phyloP scores from a whole-genome alignment of 2,113 vertebrate genomes.

The Misgurnus mizolepis region DNA sequence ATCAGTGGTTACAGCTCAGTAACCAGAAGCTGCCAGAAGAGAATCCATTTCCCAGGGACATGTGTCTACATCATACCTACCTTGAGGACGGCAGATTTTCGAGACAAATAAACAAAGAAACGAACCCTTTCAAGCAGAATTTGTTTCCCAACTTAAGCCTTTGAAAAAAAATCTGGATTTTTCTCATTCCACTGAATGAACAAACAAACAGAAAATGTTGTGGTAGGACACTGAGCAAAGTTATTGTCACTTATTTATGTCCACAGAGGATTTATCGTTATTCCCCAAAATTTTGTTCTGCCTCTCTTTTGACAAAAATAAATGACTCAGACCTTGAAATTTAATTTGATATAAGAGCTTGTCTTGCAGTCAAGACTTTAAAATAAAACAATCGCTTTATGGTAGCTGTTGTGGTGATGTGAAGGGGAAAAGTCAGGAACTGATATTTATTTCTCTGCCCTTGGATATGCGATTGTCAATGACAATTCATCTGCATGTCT shows the following conservation, averaged over 20 bases:
- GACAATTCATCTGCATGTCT: conserved; percentile 70
- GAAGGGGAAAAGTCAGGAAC: conserved; percentile 59
- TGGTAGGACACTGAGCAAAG: conserved; percentile 64
- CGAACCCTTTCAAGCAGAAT: conserved; percentile 67
- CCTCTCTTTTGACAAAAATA: conserved; percentile 71
- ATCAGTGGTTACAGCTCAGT: conserved; percentile 57
- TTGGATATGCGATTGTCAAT: conserved; percentile 64
- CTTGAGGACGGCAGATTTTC: conserved; percentile 59
- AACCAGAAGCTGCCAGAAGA: conserved; percentile 40
- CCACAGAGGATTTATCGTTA: conserved; percentile 74
- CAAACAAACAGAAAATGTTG: conserved; percentile 62
- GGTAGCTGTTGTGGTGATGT: conserved; percentile 59
- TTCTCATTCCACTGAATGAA: conserved; percentile 59
- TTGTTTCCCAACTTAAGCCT: conserved; percentile 73
- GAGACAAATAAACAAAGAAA: conserved; percentile 65
- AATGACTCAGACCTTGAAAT: conserved; percentile 78
- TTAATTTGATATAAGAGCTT: conserved; percentile 75
- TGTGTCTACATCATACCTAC: conserved; percentile 52
- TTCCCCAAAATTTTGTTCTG: conserved; percentile 69
- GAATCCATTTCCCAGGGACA: conserved; percentile 58
- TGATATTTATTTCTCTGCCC: conserved; percentile 76
- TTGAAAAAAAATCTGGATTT: conserved; percentile 68
- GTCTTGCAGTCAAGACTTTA: conserved; percentile 67
- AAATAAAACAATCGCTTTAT: conserved; percentile 77
- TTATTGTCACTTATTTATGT: conserved; percentile 72